A percentile compares a stretch with the other conserved stretches of the same genome.
Evolutionary conservation across 2,113 vertebrate genomes (phyloP).

Genomic region (Excalfactoria chinensis): DNA sequence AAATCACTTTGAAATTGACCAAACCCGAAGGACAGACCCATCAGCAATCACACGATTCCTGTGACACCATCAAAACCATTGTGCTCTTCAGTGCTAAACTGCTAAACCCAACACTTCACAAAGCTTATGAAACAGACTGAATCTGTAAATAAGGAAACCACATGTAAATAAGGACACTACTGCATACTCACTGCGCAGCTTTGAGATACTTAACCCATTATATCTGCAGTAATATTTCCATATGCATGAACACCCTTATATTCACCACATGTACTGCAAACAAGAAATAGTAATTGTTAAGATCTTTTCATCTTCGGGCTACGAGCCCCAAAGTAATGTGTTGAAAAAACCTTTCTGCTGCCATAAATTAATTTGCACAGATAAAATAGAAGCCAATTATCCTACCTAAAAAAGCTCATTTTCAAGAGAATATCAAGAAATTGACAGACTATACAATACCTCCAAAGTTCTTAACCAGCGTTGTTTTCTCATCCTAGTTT

Average conservation of each 20-base stretch:
- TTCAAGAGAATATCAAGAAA: not conserved
- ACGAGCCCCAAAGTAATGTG: not conserved
- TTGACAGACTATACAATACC: not conserved
- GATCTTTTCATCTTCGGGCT: not conserved
- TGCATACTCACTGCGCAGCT: too few relatives aligned
- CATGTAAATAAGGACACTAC: not conserved
- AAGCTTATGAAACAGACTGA: not conserved
- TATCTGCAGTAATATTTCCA: not conserved
- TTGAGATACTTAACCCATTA: not conserved
- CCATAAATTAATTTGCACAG: not conserved
- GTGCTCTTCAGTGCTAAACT: not conserved
- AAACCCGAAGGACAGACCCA: not conserved
- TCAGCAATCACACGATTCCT: not conserved
- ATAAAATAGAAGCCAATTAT: not conserved
- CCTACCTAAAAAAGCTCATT: not conserved
- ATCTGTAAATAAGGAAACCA: not conserved
- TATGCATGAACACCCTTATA: not conserved
- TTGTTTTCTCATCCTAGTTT: not conserved
- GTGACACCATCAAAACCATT: not conserved
- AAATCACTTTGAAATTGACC: not conserved
- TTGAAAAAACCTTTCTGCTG: not conserved
- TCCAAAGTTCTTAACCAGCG: not conserved
- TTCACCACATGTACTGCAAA: not conserved
- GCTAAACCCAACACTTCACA: not conserved
- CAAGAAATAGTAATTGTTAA: not conserved